phyloP scores from a whole-genome alignment of 2,888 invertebrate species.

The Tinea semifulvella region DNA sequence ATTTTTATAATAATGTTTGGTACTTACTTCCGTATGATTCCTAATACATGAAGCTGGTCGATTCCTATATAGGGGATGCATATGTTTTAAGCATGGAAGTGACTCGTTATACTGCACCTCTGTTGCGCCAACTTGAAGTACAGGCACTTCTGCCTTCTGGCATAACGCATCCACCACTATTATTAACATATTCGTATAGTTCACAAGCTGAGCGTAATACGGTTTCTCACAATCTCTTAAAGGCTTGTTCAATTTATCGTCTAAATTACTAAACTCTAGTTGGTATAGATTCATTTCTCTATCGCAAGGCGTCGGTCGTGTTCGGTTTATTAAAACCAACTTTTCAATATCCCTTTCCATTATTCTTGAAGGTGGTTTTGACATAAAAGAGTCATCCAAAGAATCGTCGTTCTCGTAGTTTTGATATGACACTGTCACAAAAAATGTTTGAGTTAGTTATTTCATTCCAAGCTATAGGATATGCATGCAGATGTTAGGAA shows the following conservation, averaged over 20 bases:
- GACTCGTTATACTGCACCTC: conserved; percentile 68
- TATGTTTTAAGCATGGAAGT: conserved; percentile 66
- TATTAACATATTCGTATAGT: conserved; percentile 80
- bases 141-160: conserved; percentile 50
- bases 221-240: conserved; percentile 60
- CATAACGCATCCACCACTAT: conserved; percentile 78
- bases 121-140: conserved; percentile 47
- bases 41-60: conserved; percentile 80
- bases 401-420: conserved; percentile 62
- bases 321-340: conserved; percentile 75
- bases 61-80: conserved; percentile 70
- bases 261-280: conserved; percentile 53
- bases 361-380: conserved; percentile 48
- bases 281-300: conserved; percentile 72
- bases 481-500: not conserved
- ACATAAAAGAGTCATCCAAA: conserved; percentile 43
- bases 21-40: conserved; percentile 75
- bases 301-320: conserved; percentile 87
- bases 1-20: too few relatives aligned
- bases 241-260: conserved; percentile 57
- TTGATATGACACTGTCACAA: conserved; percentile 40
- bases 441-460: conserved; percentile 15
- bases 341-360: conserved; percentile 70
- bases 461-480: not conserved
- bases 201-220: conserved; percentile 78